Conservation (phyloP, 2,113 vertebrate species). For the Tiliqua scincoides region DNA sequence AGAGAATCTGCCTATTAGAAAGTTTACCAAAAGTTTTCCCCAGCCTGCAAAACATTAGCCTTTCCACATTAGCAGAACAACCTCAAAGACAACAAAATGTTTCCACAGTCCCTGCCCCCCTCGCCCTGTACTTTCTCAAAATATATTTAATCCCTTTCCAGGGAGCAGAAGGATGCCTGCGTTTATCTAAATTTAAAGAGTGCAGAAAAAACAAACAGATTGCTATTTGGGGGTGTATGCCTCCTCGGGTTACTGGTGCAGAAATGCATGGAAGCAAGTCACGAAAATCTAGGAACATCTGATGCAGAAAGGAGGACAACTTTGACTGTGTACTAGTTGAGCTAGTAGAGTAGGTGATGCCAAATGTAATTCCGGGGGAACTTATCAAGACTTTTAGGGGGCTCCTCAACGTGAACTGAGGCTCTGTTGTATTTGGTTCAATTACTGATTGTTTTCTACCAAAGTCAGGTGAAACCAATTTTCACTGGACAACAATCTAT, state of each 20-base stretch:
- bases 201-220: constrained; percentile 13
- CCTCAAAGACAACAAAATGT: neutral
- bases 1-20: constrained; percentile 2
- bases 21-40: constrained; percentile 26
- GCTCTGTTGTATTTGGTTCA: too few species aligned
- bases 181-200: constrained; percentile 34
- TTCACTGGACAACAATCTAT: too few species aligned
- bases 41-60: neutral
- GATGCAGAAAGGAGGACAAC: neutral
- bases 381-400: too few species aligned
- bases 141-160: neutral
- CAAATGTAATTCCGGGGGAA: too few species aligned
- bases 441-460: too few species aligned
- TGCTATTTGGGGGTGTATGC: constrained; percentile 36
- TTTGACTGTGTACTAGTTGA: too few species aligned
- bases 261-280: neutral
- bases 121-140: neutral
- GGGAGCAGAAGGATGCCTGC: neutral
- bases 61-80: neutral
- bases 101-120: rapidly evolving
- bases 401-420: too few species aligned
- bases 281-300: constrained; percentile 41
- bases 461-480: too few species aligned
- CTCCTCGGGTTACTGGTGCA: neutral
- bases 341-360: too few species aligned